Base-by-base conservation (phyloP, 2,888 invertebrate species). In the Pseudanteris insignis region DNA sequence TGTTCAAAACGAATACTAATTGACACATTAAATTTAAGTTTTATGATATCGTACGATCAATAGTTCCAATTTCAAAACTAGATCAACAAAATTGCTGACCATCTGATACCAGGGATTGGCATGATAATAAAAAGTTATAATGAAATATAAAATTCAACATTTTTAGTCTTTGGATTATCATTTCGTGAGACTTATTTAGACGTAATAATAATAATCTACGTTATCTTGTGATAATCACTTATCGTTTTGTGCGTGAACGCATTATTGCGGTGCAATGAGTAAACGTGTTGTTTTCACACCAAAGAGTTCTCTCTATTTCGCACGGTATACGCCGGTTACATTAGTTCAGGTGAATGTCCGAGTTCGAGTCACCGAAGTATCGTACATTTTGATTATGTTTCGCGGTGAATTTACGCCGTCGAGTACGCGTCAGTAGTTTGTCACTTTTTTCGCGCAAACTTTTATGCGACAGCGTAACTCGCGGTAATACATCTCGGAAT, bases 301-400 rank as follows among this genome's bases (percentile, higher is more conserved):
- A n/a, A n/a, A n/a, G n/a, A n/a, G n/a, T n/a, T n/a, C n/a, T n/a
- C n/a, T n/a, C n/a, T n/a, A n/a, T n/a, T n/a, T n/a, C n/a, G n/a
- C n/a, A n/a, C n/a, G 34, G 47, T 51, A 55, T 44, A 25, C 58
- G 30, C 43, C 40, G 62, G 48, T 65, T 54, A 63, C 63, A 63
- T 63, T 63, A 63, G 60, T 60, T 62, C 59, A 57, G 54, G 50
- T 50, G 57, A 60, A 48, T 40, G 60, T 48, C 53, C 59, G 60
- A 60, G 38, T 57, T 46, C 46, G 60, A 65, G 55, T 63, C 63
- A 60, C 57, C 44, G 48, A 63, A 63, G 63, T 65, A 63, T 60
- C 63, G 57, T 65, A 65, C 53, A 60, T 65, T 65, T 60, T 46
- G 57, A 65, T 65, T 65, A 63, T 50, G 50, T n/a, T n/a, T n/a